Base-by-base conservation (phyloP, 2,113 vertebrate genomes). In the Chaenogobius annularis region DNA sequence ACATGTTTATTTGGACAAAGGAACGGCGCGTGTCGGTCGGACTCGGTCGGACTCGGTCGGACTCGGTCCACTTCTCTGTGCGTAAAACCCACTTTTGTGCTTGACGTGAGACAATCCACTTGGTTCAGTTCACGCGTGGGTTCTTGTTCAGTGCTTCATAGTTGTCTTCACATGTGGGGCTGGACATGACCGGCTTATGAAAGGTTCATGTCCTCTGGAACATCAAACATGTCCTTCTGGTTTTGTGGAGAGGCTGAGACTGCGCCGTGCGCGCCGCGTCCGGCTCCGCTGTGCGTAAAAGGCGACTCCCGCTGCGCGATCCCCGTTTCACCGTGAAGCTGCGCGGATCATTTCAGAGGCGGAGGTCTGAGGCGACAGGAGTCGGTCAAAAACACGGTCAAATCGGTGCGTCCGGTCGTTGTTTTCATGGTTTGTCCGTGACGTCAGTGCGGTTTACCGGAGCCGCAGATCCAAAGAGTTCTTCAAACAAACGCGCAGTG, bases 241-340 rank as follows among this genome's bases (percentile, higher is more conserved):
- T n/a, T 63, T 40, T n/a, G 56, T 12, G 31, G 61, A 62, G 59
- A 10, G 35, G 59, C 40, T 40, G n/a, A 63, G 40, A 63, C 15
- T 10, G 59, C 15, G 56, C 56, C 23, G 12, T 12, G 23, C 7
- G 22, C 31, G 61, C 35, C 11, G 6, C 31, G 61, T 63, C 61
- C 61, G 31, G 17, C 61, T 63, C 61, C 61, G 59, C 59, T 40
- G 61, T 37, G 61, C 61, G 61, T 63, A 63, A 63, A 44, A n/a
- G 35, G 61, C 40, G 61, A 20, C 61, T 63, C 61, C 35, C 17
- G 61, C 61, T 43, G 37, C 10, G 35, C 31, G n/a, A n/a, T 35
- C 15, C 40, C 35, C 0, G 17, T 4, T n/a, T 63, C 3, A 10
- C 1, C 7, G 22, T 17, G 17, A 20, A 3, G 61, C 23, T 17